phyloP scores from a whole-genome alignment of 2,113 vertebrate species.

The Cichladusa arquata region DNA sequence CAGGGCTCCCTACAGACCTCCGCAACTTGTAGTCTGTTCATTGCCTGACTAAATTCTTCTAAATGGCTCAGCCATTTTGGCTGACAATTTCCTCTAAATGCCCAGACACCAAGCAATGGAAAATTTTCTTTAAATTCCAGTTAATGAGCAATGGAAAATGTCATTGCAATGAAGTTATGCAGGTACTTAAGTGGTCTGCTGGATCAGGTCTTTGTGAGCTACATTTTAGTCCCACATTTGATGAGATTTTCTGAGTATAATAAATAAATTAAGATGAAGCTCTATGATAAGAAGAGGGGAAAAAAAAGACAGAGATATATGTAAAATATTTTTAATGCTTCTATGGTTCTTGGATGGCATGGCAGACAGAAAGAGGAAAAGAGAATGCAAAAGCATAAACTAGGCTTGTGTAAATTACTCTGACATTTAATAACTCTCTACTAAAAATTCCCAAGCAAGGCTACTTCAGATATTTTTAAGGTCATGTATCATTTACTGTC shows the following conservation, averaged over 20 bases:
- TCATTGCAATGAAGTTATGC: constrained; percentile 35
- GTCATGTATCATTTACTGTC: constrained; percentile 52
- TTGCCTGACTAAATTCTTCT: constrained; percentile 10
- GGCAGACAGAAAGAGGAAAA: not conserved
- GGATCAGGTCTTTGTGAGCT: constrained; percentile 13
- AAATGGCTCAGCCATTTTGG: constrained; percentile 17
- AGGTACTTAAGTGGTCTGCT: constrained; percentile 31
- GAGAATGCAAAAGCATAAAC: constrained; percentile 44
- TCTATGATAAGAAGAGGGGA: not conserved
- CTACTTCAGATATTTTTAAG: constrained; percentile 54
- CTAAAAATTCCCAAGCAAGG: constrained; percentile 61
- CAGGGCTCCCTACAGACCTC: not conserved
- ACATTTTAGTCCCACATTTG: not conserved
- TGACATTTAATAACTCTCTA: constrained; percentile 64
- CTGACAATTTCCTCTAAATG: constrained; percentile 27
- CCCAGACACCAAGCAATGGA: constrained; percentile 42
- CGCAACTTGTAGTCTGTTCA: not conserved
- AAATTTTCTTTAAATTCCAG: constrained; percentile 40
- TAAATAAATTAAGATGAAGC: constrained; percentile 31
- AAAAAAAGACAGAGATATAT: not conserved
- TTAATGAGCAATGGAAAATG: constrained; percentile 56
- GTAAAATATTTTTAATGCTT: constrained; percentile 21
- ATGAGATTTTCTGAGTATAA: not conserved
- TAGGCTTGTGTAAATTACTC: constrained; percentile 48
- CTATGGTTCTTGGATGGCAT: not conserved